Evolutionary conservation across 2,113 vertebrate genomes (phyloP).

Genomic region (Cromileptes altivelis): DNA sequence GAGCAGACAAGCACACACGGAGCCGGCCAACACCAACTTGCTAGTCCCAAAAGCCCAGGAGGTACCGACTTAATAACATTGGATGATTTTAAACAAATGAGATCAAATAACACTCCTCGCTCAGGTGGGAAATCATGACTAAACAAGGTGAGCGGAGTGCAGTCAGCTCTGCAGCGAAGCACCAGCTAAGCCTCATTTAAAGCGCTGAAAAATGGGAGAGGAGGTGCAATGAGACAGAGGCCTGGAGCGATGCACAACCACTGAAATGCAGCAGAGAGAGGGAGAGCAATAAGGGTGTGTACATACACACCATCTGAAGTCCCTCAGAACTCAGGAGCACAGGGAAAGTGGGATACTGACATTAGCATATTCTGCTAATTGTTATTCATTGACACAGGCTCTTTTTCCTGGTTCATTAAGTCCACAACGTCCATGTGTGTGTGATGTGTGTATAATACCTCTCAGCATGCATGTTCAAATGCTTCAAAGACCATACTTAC

Average conservation of each 20-base stretch:
- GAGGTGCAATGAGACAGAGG: constrained; percentile 63
- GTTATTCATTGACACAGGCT: constrained; percentile 62
- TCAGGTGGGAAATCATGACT: constrained; percentile 70
- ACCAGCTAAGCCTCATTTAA: constrained; percentile 63
- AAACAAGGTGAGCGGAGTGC: constrained; percentile 64
- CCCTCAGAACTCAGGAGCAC: constrained; percentile 34
- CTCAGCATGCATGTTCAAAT: constrained; percentile 11
- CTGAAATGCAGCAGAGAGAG: constrained; percentile 54
- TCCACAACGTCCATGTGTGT: constrained; percentile 14
- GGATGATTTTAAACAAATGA: constrained; percentile 71
- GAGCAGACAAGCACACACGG: constrained; percentile 16
- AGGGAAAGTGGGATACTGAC: constrained; percentile 31
- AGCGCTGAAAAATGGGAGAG: constrained; percentile 68
- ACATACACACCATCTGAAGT: constrained; percentile 37
- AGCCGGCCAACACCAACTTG: constrained; percentile 22
- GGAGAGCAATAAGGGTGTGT: constrained; percentile 11
- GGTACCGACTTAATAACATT: constrained; percentile 54
- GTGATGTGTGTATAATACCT: constrained; percentile 30
- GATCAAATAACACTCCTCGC: constrained; percentile 60
- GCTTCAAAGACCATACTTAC: constrained; percentile 3
- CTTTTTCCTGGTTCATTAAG: constrained; percentile 39
- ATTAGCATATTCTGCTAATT: constrained; percentile 78
- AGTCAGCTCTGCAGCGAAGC: constrained; percentile 50
- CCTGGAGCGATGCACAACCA: constrained; percentile 55
- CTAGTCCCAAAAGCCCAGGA: constrained; percentile 22